Base-by-base conservation (phyloP, 2,113 vertebrate genomes). In the Rhabdornis inornatus region DNA sequence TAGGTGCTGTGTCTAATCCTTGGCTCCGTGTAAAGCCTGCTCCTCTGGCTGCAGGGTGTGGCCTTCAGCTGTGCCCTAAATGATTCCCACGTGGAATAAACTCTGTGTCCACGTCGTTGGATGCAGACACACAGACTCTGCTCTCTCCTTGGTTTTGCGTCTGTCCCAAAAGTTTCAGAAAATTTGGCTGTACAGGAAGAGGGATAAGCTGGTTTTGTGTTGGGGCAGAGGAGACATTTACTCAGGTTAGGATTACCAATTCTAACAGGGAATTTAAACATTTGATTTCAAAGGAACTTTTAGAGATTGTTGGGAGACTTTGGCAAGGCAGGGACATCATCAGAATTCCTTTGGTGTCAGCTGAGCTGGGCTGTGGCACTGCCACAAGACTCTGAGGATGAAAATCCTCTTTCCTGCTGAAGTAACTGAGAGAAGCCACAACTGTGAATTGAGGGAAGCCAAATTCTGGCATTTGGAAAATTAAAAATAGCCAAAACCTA, bases 1-100 rank as follows among this genome's bases (percentile, higher is more conserved):
- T 55, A 59, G 90, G 61, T 78, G 70, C 42, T 90, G 80, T 35
- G 18, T 77, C 33, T 95, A 63, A 95, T 94, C 93, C 84, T n/a
- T 17, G 14, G 78, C n/a, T 25, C 75, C 6, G 55, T 28, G 90
- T 15, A 10, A 47, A 95, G 56, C 23, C 82, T 63, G 57, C 56
- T 7, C 71, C 11, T 2, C 37, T 83, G 71, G 83, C 88, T 78
- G 7, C 84, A 53, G 60, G 57, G n/a, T 19, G 53, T 61, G 81
- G 21, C 89, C 87, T 64, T 71, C 83, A 77, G 81, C 89, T 76
- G 47, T 30, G 81, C 53, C 69, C 74, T 19, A 1, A 39, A 27
- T 25, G 9, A 35, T 39, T 30, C 88, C 55, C 3, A 15, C 1
- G 37, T 45, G 76, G 53, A 25, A 14, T 28, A 61, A 74, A 5